Evolutionary conservation across 2,113 vertebrate genomes (phyloP).

Genomic region (Nesospiza acunhae): DNA sequence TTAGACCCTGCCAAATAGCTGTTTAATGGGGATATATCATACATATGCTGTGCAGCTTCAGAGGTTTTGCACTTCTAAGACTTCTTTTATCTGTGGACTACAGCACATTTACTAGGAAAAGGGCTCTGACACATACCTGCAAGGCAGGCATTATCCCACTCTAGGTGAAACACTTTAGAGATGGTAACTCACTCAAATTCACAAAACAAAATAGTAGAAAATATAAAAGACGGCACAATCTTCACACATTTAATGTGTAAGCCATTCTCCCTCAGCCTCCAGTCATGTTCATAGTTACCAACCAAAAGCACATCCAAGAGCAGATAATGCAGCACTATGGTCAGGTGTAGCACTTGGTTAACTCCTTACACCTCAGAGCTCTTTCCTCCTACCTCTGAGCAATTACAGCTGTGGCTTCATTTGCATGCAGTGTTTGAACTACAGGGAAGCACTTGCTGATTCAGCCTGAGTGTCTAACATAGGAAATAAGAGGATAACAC

Average conservation of each 20-base stretch:
- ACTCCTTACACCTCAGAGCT: not conserved
- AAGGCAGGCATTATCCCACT: slow-evolving; percentile 6
- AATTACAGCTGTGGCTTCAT: not conserved
- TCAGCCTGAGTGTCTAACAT: not conserved
- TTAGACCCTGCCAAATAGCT: slow-evolving; percentile 45
- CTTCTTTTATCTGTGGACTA: slow-evolving; percentile 42
- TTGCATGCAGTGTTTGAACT: not conserved
- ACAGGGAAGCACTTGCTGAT: not conserved
- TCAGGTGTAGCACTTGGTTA: not conserved
- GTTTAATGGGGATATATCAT: slow-evolving; percentile 17
- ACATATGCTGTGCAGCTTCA: not conserved
- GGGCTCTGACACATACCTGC: not conserved
- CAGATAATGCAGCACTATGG: not conserved
- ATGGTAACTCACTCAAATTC: not conserved
- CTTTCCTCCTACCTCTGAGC: not conserved
- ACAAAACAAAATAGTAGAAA: not conserved
- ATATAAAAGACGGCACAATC: not conserved
- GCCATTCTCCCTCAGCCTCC: not conserved
- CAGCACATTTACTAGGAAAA: not conserved
- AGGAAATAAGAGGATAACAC: not conserved
- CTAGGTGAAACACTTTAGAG: slow-evolving; percentile 1
- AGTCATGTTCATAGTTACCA: not conserved
- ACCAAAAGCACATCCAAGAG: not conserved
- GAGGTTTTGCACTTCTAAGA: slow-evolving; percentile 37
- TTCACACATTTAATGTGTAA: not conserved